Conservation (phyloP, 1,140 invertebrate genomes). For the Leptoteleia sp. region DNA sequence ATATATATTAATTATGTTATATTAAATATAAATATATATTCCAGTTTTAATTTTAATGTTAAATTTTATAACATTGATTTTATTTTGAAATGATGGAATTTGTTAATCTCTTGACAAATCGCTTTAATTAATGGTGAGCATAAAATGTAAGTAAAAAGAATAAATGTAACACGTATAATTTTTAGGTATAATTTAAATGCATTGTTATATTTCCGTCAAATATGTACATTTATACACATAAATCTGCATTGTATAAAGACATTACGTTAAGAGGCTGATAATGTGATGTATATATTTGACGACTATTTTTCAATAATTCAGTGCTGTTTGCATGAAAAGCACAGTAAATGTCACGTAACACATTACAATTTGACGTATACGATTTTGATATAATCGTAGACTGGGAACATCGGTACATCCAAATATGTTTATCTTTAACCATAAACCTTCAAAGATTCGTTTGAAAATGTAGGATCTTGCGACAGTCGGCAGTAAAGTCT, state of each 20-base stretch:
- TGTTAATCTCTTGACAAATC: not conserved
- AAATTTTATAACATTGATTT: too few relatives aligned
- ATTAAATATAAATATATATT: too few relatives aligned
- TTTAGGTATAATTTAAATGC: conserved; percentile 2
- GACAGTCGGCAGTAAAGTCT: conserved; percentile 25
- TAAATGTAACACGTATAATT: not conserved
- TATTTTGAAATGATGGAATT: too few relatives aligned
- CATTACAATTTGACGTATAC: conserved; percentile 41
- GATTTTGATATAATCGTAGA: conserved; percentile 49
- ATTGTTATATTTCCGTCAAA: conserved; percentile 30
- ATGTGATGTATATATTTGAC: conserved; percentile 50
- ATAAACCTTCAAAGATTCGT: conserved; percentile 45
- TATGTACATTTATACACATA: conserved; percentile 44
- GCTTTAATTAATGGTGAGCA: conserved; percentile 4
- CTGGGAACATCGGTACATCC: conserved; percentile 63
- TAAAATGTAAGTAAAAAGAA: conserved; percentile 26
- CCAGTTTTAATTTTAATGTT: too few relatives aligned
- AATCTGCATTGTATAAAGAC: conserved; percentile 37
- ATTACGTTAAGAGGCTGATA: conserved; percentile 25
- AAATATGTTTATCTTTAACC: conserved; percentile 47
- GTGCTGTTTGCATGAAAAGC: conserved; percentile 23
- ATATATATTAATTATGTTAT: too few relatives aligned
- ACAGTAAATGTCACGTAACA: conserved; percentile 41
- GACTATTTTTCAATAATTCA: conserved; percentile 42
- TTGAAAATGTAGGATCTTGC: conserved; percentile 47